Evolutionary conservation across 1,140 invertebrate species (phyloP).

Genomic region (Coptotermes formosanus): DNA sequence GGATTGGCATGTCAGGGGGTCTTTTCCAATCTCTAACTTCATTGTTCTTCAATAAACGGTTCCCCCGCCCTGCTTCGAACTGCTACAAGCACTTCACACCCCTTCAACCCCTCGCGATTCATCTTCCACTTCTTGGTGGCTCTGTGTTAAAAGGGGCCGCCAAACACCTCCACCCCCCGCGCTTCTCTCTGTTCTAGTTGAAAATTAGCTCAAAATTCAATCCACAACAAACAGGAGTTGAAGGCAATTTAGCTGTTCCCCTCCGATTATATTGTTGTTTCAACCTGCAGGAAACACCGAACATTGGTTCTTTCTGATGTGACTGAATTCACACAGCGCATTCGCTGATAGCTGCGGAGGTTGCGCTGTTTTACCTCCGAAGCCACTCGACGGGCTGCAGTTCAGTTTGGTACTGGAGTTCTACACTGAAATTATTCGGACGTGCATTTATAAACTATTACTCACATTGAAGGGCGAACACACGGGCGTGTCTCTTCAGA

Average conservation of each 20-base stretch:
- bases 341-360: no score
- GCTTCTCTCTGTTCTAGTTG: not conserved
- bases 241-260: not conserved
- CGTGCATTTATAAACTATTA: no score
- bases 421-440: no score
- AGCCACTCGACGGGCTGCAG: no score
- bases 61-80: not conserved
- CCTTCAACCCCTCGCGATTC: not conserved
- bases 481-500: no score
- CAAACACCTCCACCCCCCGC: not conserved
- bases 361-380: no score
- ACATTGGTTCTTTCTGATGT: no score
- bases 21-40: not conserved
- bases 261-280: not conserved
- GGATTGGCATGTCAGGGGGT: not conserved
- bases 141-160: not conserved
- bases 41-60: conserved; percentile 1
- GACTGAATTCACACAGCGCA: no score
- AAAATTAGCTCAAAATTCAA: conserved; percentile 19
- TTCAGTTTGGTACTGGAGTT: no score
- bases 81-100: conserved; percentile 3
- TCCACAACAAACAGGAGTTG: not conserved
- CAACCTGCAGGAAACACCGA: not conserved
- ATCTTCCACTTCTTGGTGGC: not conserved
- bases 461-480: no score